A percentile compares a stretch with the other conserved stretches of the same genome.
phyloP scores from a whole-genome alignment of 2,888 invertebrate species.

The Polyploca ridens region DNA sequence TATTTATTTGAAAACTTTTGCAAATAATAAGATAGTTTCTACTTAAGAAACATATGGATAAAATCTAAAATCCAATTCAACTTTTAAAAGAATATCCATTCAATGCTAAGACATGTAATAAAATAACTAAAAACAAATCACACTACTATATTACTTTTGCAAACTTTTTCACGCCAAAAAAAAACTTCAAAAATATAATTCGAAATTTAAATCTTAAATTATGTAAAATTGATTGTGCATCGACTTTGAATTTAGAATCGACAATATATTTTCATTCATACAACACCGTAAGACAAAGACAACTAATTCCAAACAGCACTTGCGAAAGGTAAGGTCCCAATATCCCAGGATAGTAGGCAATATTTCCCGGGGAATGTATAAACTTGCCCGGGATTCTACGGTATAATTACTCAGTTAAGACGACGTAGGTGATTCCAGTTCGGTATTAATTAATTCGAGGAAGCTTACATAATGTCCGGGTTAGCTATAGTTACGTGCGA shows the following conservation, averaged over 20 bases:
- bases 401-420: conserved; percentile 43
- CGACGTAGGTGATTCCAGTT: conserved; percentile 42
- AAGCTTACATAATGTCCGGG: conserved; percentile 12
- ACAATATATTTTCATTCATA: not conserved
- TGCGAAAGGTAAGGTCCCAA: conserved; percentile 28
- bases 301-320: not conserved
- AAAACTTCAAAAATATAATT: not conserved
- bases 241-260: too few species aligned
- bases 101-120: not conserved
- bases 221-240: too few species aligned
- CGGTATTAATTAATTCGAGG: conserved; percentile 45
- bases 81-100: conserved; percentile 5
- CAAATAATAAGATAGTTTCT: not conserved
- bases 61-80: not conserved
- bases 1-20: not conserved
- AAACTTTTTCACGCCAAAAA: not conserved
- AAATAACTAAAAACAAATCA: not conserved
- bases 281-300: not conserved
- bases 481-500: conserved; percentile 5
- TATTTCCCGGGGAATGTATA: conserved; percentile 37
- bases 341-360: conserved; percentile 15
- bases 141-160: not conserved
- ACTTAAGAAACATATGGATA: not conserved
- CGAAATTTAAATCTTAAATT: too few species aligned
- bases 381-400: conserved; percentile 33